These are phyloP conservation scores for Ostrea edulis DNA, from an alignment of 1,140 invertebrate genomes.

Conservation along the genomic window DNA sequence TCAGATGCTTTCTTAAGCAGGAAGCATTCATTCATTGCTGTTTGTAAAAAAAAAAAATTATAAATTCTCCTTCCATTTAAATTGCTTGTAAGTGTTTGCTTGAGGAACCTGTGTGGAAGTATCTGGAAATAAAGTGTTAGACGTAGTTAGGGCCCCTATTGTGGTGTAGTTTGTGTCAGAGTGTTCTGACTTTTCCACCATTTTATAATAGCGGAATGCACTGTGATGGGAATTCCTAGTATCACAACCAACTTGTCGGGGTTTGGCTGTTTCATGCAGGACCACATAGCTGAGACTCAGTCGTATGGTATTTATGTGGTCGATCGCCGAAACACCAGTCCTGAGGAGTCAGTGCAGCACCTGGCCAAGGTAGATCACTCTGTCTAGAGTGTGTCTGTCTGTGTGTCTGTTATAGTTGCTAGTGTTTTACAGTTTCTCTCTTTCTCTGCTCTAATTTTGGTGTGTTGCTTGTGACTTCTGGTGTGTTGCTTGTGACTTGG, in stretches of 20 bases:
- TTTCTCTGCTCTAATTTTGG: background rate
- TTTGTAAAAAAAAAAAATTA: background rate
- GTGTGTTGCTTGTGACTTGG: no score
- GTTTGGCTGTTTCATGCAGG: conserved; percentile 99
- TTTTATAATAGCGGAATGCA: conserved; percentile 92
- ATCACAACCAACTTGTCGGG: conserved; percentile 98
- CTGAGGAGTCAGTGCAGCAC: conserved; percentile 95
- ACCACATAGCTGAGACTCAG: conserved; percentile 98
- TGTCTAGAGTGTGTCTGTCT: background rate
- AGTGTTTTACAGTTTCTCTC: background rate
- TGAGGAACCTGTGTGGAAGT: background rate
- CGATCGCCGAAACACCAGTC: conserved; percentile 91
- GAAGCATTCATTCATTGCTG: background rate
- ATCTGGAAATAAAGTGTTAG: background rate
- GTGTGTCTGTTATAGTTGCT: background rate
- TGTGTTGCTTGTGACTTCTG: no score
- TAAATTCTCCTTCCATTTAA: background rate
- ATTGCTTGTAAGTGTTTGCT: background rate
- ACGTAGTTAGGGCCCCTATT: background rate
- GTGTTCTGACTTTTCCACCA: background rate
- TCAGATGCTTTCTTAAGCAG: background rate
- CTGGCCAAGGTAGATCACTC: conserved; percentile 86
- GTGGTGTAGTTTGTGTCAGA: background rate
- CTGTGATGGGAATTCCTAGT: conserved; percentile 99
- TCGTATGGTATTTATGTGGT: conserved; percentile 99